phyloP scores from a whole-genome alignment of 2,888 invertebrate species.

The Hesperia comma region DNA sequence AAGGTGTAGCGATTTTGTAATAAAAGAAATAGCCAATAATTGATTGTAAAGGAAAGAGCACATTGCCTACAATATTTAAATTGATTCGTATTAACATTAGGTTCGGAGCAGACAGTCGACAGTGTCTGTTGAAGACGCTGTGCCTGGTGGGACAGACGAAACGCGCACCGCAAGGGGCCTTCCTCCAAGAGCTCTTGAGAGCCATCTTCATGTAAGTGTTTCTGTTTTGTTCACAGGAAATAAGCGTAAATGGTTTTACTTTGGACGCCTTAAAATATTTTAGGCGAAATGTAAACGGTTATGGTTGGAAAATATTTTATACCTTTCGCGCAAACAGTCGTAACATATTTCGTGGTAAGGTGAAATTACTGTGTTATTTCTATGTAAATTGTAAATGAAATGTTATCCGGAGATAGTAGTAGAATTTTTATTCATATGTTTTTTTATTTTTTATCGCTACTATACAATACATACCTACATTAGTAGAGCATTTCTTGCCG shows the following conservation, averaged over 20 bases:
- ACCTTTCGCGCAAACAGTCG: too few relatives aligned
- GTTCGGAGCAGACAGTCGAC: conserved; percentile 80
- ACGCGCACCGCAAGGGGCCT: conserved; percentile 76
- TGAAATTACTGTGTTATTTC: too few relatives aligned
- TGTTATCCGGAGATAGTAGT: too few relatives aligned
- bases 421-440: too few relatives aligned
- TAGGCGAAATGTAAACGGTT: neutral
- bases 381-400: too few relatives aligned
- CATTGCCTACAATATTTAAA: neutral
- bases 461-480: too few relatives aligned
- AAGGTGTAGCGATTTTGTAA: too few relatives aligned
- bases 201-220: conserved; percentile 86
- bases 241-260: neutral
- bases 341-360: neutral
- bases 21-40: too few relatives aligned
- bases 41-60: too few relatives aligned
- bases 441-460: too few relatives aligned
- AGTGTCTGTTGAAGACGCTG: conserved; percentile 86
- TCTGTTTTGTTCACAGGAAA: neutral
- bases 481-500: too few relatives aligned
- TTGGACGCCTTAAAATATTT: neutral
- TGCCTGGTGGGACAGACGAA: conserved; percentile 85
- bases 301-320: neutral
- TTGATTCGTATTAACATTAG: conserved; percentile 58
- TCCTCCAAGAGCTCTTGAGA: conserved; percentile 86